Percentiles rank a stretch among this genome's conserved stretches.
Evolutionary conservation across 2,888 invertebrate genomes (phyloP).

Genomic region (Formica aserva): DNA sequence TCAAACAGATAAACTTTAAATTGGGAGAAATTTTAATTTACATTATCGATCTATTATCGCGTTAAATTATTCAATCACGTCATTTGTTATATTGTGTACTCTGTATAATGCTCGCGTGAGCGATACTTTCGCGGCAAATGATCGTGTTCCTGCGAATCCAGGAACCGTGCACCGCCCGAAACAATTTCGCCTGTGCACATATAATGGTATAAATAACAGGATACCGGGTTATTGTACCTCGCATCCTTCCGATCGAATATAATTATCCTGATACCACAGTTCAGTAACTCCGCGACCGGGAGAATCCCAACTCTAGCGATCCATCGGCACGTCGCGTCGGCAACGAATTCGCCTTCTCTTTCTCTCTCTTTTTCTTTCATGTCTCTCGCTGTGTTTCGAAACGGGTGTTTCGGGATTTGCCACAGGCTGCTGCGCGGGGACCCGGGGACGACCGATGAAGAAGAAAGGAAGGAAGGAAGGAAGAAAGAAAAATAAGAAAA

Average conservation of each 20-base stretch:
- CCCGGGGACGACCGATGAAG: constrained; percentile 57
- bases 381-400: constrained; percentile 20
- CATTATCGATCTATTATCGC: constrained; percentile 3
- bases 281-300: constrained; percentile 56
- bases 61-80: constrained; percentile 35
- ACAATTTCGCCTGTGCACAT: constrained; percentile 57
- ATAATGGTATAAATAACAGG: constrained; percentile 60
- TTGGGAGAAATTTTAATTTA: background rate
- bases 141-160: constrained; percentile 50
- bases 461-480: constrained; percentile 50
- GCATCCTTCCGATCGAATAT: constrained; percentile 69
- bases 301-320: constrained; percentile 64
- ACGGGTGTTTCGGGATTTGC: constrained; percentile 53
- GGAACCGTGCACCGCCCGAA: constrained; percentile 39
- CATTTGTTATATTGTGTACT: constrained; percentile 23
- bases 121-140: constrained; percentile 46
- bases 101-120: constrained; percentile 32
- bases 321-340: constrained; percentile 60
- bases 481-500: constrained; percentile 57
- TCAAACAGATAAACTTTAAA: background rate
- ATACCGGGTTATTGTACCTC: constrained; percentile 66
- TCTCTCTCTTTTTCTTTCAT: constrained; percentile 9
- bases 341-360: constrained; percentile 23
- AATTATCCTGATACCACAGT: constrained; percentile 72
- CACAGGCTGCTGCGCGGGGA: constrained; percentile 53